Evolutionary conservation across 2,888 invertebrate species (phyloP).

Genomic region (Eupeodes luniger): DNA sequence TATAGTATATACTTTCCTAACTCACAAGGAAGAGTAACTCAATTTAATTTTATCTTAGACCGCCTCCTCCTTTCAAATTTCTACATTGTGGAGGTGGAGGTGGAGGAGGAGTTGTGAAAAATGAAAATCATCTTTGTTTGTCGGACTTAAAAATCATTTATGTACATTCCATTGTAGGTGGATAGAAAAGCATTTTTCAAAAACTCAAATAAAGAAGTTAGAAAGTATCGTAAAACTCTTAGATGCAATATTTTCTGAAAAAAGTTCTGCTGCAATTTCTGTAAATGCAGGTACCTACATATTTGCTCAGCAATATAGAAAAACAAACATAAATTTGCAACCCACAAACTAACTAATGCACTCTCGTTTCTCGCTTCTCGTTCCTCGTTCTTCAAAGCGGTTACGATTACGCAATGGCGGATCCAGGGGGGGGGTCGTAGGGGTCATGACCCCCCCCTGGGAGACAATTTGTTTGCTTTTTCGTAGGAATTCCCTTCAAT

Average conservation of each 20-base stretch:
- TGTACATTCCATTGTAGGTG: neutral
- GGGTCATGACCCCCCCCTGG: too few species aligned
- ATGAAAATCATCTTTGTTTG: neutral
- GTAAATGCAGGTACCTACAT: neutral
- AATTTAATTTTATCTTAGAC: neutral
- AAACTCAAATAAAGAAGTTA: slow-evolving; percentile 11
- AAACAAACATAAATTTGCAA: slow-evolving; percentile 28
- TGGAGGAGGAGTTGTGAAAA: neutral
- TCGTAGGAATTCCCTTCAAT: too few species aligned
- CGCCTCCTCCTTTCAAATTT: neutral
- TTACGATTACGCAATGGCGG: too few species aligned
- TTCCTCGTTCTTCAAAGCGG: slow-evolving; percentile 7
- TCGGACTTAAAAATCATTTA: neutral
- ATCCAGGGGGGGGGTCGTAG: too few species aligned
- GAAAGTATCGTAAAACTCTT: slow-evolving; percentile 31
- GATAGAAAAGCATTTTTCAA: neutral
- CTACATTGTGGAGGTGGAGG: neutral
- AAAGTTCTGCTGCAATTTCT: slow-evolving; percentile 35
- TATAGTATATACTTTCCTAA: neutral
- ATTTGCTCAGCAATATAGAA: neutral
- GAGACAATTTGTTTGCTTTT: too few species aligned
- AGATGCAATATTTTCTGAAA: slow-evolving; percentile 28
- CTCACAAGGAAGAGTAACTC: slow-evolving; percentile 8
- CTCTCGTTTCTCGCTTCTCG: slow-evolving; percentile 7
- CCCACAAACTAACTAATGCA: slow-evolving; percentile 54